Percentiles rank a stretch among this genome's conserved stretches.
Evolutionary conservation across 1,140 invertebrate species (phyloP).

Genomic region (Centruroides sculpturatus): DNA sequence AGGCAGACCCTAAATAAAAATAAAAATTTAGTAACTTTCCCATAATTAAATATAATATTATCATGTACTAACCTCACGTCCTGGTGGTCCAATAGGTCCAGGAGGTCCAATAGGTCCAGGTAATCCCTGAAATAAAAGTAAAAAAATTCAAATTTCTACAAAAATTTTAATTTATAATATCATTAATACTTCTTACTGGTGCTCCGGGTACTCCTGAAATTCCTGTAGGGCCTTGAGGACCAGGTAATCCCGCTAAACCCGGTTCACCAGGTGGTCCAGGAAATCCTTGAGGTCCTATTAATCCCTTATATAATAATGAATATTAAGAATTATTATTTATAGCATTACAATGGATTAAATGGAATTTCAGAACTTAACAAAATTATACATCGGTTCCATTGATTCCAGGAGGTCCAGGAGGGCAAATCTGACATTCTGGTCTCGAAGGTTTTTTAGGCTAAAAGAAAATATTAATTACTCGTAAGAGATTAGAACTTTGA

Average conservation of each 20-base stretch:
- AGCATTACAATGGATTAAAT: neutral
- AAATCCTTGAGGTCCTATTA: conserved; percentile 39
- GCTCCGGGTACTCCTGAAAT: conserved; percentile 11
- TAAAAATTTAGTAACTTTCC: neutral
- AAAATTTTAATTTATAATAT: neutral
- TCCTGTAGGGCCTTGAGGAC: conserved; percentile 11
- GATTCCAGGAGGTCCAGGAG: conserved; percentile 40
- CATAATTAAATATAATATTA: neutral
- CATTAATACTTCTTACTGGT: conserved; percentile 7
- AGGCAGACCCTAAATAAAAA: conserved; percentile 19
- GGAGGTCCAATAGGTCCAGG: conserved; percentile 16
- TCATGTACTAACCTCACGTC: conserved; percentile 9
- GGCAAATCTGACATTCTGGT: conserved; percentile 32
- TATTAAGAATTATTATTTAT: no score
- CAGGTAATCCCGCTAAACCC: conserved; percentile 13
- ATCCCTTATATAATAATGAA: no score
- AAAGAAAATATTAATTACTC: conserved; percentile 1
- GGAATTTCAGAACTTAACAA: conserved; percentile 2
- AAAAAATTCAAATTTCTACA: neutral
- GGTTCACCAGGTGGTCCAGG: conserved; percentile 40
- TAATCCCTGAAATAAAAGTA: conserved; percentile 4
- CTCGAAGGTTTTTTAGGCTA: conserved; percentile 25
- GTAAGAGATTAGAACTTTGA: no score
- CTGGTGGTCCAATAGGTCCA: conserved; percentile 20
- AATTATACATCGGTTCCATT: conserved; percentile 38